phyloP scores from a whole-genome alignment of 2,113 vertebrate species.

The Clarias magur region DNA sequence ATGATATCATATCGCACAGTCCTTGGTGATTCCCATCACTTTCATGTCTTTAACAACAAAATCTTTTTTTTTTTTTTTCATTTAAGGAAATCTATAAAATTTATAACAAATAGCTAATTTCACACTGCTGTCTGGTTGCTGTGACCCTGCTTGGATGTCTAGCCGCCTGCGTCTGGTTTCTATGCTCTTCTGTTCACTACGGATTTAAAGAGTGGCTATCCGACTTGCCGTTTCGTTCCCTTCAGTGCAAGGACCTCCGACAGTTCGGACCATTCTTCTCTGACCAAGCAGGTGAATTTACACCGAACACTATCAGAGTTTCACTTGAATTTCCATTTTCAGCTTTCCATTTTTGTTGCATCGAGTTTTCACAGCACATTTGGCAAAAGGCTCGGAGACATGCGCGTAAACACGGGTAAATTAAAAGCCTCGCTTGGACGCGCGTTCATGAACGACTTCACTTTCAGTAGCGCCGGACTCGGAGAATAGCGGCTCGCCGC shows the following conservation, averaged over 20 bases:
- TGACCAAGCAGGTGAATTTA: neutral
- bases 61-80: no score
- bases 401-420: constrained; percentile 3
- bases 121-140: neutral
- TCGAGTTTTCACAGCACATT: neutral
- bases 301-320: neutral
- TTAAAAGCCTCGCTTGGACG: constrained; percentile 29
- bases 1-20: no score
- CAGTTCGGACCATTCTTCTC: neutral
- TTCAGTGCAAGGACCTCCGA: neutral
- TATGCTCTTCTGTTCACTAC: neutral
- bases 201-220: neutral
- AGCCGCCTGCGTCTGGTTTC: neutral
- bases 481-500: constrained; percentile 11
- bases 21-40: no score
- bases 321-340: neutral
- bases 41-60: no score
- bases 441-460: constrained; percentile 33
- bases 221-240: neutral
- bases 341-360: neutral
- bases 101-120: neutral
- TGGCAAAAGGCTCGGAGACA: neutral
- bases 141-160: no score
- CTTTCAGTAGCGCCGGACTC: constrained; percentile 10
- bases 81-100: no score